Base-by-base conservation (phyloP, 2,888 invertebrate genomes). In the Sesia apiformis region DNA sequence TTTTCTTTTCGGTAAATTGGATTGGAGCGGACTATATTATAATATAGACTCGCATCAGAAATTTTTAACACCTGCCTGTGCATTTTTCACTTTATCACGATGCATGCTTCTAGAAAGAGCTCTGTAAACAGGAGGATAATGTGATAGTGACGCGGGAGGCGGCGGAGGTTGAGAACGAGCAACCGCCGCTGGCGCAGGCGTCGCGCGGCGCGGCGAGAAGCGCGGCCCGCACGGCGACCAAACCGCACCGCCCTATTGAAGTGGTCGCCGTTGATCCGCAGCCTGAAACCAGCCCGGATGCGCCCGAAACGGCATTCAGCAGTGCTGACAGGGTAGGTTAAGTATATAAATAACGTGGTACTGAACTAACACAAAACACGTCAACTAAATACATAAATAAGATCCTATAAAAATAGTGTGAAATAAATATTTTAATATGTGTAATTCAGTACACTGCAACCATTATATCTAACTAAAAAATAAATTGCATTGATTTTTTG, bases 251-350 rank as follows among this genome's bases (percentile, higher is more conserved):
- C 53, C 90, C 86, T 51, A 92, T 92, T 58, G 92, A 92, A 61
- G 91, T 92, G 5, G 90, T 92, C 43, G 90, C 92, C 8, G 80
- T 92, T 49, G 92, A 91, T 56, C 91, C 92, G 0, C 84, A 89
- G 52, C 73, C 82, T 0, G 69, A 75, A 38, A 63, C 72, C 57
- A 84, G 81, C 51, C 82, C 87, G 2, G 90, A 90, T 57, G 91
- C 86, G 5, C 91, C 91, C 0, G 92, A 92, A 61, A 85, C 90
- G 0, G 92, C 93, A 0, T 92, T 91, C 58, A 93, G 90, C 61
- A 91, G 88, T 62, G 91, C 92, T 46, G 93, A 92, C 62, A 90
- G 94, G 61, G 93, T 93, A 75, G 78, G 80, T 53, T 23, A 1
- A 23, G 23, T 23, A 23, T 23, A 23, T 23, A 23, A 23, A 23